Conservation (phyloP, 2,113 vertebrate species). For the Brachionichthys hirsutus region DNA sequence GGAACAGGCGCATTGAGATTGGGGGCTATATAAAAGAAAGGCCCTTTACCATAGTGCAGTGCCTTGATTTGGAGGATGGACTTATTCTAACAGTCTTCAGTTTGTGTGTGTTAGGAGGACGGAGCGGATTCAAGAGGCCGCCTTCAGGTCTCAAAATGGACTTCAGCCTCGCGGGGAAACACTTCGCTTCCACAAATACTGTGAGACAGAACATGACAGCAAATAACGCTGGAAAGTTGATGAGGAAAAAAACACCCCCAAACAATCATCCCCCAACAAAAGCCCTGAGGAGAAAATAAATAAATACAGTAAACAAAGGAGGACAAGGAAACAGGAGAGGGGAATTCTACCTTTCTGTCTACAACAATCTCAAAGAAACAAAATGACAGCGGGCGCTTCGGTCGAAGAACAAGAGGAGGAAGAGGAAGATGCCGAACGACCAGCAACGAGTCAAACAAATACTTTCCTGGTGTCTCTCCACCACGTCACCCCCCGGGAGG, state of each 20-base stretch:
- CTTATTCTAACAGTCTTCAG: conserved; percentile 74
- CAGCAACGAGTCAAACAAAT: conserved; percentile 27
- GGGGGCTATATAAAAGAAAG: conserved; percentile 48
- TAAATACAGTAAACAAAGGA: conserved; percentile 36
- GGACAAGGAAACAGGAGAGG: conserved; percentile 37
- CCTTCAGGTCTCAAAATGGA: conserved; percentile 24
- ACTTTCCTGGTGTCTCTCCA: conserved; percentile 50
- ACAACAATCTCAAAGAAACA: conserved; percentile 40
- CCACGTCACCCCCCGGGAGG: conserved; percentile 47
- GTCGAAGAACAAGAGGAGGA: conserved; percentile 18
- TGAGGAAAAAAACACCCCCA: conserved; percentile 28
- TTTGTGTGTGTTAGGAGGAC: conserved; percentile 54
- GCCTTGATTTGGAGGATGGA: conserved; percentile 44
- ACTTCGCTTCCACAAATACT: conserved; percentile 62
- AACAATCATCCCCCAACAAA: conserved; percentile 29
- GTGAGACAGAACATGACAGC: conserved; percentile 49
- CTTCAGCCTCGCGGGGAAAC: conserved; percentile 34
- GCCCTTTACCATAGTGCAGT: conserved; percentile 40
- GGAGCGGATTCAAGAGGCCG: conserved; percentile 34
- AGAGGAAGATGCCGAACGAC: conserved; percentile 33
- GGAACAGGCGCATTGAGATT: conserved; percentile 34
- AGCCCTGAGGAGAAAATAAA: conserved; percentile 68
- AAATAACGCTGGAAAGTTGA: conserved; percentile 47
- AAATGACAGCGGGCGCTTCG: conserved; percentile 26
- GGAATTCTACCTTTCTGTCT: conserved; percentile 45